These are phyloP conservation scores for Ashinkailepas kermadecensis DNA, from an alignment of 2,888 invertebrate genomes.

Conservation along the genomic window DNA sequence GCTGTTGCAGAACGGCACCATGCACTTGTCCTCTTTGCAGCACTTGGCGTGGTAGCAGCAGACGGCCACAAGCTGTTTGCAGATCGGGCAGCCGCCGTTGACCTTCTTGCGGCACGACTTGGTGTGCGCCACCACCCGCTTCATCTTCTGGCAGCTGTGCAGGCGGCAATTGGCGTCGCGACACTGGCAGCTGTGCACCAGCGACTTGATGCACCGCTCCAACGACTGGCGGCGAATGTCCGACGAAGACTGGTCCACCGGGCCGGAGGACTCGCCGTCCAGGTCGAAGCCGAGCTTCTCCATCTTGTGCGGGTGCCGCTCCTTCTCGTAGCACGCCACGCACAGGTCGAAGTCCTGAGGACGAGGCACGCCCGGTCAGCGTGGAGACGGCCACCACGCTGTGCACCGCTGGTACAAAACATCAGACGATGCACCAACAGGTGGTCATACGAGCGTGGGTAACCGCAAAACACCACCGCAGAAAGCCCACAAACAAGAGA, in stretches of 20 bases:
- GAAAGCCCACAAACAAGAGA: no score
- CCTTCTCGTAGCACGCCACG: slow-evolving; percentile 86
- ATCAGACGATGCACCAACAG: no score
- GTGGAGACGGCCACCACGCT: no score
- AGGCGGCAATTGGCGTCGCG: slow-evolving; percentile 97
- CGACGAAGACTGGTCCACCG: slow-evolving; percentile 35
- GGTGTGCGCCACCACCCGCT: slow-evolving; percentile 95
- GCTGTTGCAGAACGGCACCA: slow-evolving; percentile 97
- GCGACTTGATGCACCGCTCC: slow-evolving; percentile 83
- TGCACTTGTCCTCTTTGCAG: slow-evolving; percentile 89
- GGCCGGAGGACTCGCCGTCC: slow-evolving; percentile 52
- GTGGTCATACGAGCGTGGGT: no score
- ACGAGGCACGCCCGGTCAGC: no score
- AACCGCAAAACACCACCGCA: no score
- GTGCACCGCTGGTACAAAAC: no score
- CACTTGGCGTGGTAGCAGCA: slow-evolving; percentile 99
- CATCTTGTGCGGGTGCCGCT: slow-evolving; percentile 95
- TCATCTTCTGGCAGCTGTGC: slow-evolving; percentile 98
- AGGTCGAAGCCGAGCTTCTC: slow-evolving; percentile 91
- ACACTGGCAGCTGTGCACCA: slow-evolving; percentile 96
- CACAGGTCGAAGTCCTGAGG: slow-evolving; percentile 91
- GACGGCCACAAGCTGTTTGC: slow-evolving; percentile 96
- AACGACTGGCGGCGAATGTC: slow-evolving; percentile 83
- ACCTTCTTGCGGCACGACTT: slow-evolving; percentile 93
- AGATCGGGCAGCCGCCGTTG: slow-evolving; percentile 94